Evolutionary conservation across 2,888 invertebrate genomes (phyloP).

Genomic region (Caradrina kadenii): DNA sequence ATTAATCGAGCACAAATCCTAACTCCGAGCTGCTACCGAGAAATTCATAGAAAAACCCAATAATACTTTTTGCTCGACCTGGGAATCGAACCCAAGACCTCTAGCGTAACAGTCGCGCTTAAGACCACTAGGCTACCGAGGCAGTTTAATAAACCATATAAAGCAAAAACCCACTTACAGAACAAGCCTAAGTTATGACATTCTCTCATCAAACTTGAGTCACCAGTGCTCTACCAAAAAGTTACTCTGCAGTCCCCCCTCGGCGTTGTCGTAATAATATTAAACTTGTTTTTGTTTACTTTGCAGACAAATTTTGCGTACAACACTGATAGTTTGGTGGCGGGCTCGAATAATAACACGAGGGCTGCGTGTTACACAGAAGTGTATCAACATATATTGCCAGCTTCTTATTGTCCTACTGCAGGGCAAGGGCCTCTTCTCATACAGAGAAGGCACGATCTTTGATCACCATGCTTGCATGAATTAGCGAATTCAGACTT

Average conservation of each 20-base stretch:
- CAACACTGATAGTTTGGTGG: slow-evolving; percentile 25
- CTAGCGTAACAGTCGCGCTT: too few species aligned
- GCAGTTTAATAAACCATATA: not conserved
- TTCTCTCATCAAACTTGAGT: slow-evolving; percentile 10
- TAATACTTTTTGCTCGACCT: too few species aligned
- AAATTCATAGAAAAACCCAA: too few species aligned
- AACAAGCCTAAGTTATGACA: slow-evolving; percentile 8
- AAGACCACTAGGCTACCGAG: too few species aligned
- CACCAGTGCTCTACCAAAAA: slow-evolving; percentile 1
- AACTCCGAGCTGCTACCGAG: too few species aligned
- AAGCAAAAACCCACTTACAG: not conserved
- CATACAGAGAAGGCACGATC: too few species aligned
- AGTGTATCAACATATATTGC: not conserved
- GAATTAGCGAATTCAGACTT: too few species aligned
- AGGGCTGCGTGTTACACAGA: slow-evolving; percentile 37
- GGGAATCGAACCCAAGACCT: too few species aligned
- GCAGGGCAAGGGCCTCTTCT: too few species aligned
- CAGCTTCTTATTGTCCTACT: too few species aligned
- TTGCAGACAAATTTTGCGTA: slow-evolving; percentile 26
- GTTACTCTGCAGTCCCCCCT: slow-evolving; percentile 4
- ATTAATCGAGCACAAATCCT: too few species aligned
- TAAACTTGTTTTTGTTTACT: slow-evolving; percentile 59
- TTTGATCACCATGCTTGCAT: too few species aligned
- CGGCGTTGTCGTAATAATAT: slow-evolving; percentile 40
- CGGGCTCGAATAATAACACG: slow-evolving; percentile 28